phyloP scores from a whole-genome alignment of 1,140 invertebrate genomes.

The Trigoniulus corallinus region DNA sequence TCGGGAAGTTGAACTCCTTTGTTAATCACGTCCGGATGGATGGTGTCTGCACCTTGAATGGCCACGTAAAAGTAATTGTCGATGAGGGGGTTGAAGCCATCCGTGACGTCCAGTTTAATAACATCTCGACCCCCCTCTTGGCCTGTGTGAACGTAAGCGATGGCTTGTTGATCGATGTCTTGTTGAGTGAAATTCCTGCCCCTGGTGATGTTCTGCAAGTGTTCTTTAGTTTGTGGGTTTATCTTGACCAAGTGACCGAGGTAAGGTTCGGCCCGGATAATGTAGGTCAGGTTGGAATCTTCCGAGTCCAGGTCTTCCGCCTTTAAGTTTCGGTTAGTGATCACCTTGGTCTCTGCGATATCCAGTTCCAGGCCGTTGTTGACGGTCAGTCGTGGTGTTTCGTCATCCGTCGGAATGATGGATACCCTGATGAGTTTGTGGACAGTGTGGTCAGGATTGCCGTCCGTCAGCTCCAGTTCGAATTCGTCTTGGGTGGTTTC shows the following conservation, averaged over 20 bases:
- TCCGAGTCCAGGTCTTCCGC: constrained; percentile 28
- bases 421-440: constrained; percentile 23
- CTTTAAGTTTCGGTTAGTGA: constrained; percentile 23
- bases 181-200: constrained; percentile 27
- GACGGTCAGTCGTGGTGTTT: constrained; percentile 25
- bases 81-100: constrained; percentile 26
- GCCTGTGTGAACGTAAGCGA: constrained; percentile 26
- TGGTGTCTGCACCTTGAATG: constrained; percentile 24
- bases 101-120: constrained; percentile 29
- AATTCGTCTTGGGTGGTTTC: constrained; percentile 26
- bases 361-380: constrained; percentile 27
- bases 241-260: constrained; percentile 20
- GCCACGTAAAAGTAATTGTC: constrained; percentile 27
- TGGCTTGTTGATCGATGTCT: constrained; percentile 22
- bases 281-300: constrained; percentile 21
- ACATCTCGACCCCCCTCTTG: constrained; percentile 23
- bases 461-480: constrained; percentile 25
- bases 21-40: constrained; percentile 24
- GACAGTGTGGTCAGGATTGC: constrained; percentile 19
- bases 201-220: constrained; percentile 21
- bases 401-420: constrained; percentile 28
- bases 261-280: constrained; percentile 22
- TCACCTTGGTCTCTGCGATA: constrained; percentile 21
- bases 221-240: constrained; percentile 12
- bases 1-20: constrained; percentile 25